A percentile compares a stretch with the other conserved stretches of the same genome.
Conservation (phyloP, 2,888 invertebrate species). For the Scaptomyza parva region DNA sequence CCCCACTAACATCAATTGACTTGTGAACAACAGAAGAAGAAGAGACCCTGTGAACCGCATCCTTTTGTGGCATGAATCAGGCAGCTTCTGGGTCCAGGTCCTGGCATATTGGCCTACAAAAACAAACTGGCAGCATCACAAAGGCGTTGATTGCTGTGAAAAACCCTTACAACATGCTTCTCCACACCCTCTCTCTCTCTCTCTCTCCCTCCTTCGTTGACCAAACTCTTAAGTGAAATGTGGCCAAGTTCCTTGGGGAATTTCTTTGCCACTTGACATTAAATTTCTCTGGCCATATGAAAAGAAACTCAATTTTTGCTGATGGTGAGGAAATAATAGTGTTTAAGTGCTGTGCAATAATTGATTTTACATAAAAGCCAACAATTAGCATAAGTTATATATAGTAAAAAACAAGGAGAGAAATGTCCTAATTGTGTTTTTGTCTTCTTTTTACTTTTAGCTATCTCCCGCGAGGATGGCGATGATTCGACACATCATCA, state of each 20-base stretch:
- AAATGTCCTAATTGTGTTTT: slow-evolving; percentile 39
- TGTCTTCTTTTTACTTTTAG: slow-evolving; percentile 86
- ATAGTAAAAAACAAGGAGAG: neutral
- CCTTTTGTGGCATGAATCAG: slow-evolving; percentile 11
- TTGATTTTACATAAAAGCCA: slow-evolving; percentile 52
- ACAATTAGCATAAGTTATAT: slow-evolving; percentile 40
- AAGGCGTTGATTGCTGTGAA: slow-evolving; percentile 64
- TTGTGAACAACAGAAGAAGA: too few relatives aligned
- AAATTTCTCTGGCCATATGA: neutral
- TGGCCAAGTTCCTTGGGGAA: slow-evolving; percentile 20
- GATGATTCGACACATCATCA: slow-evolving; percentile 86
- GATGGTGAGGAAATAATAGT: neutral
- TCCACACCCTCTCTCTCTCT: too few relatives aligned
- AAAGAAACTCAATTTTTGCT: slow-evolving; percentile 39
- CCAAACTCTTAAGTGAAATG: slow-evolving; percentile 29
- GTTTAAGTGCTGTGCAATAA: slow-evolving; percentile 40
- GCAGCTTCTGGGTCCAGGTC: slow-evolving; percentile 23
- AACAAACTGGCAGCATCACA: slow-evolving; percentile 22
- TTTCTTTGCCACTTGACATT: slow-evolving; percentile 22
- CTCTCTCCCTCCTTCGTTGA: neutral
- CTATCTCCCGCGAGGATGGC: slow-evolving; percentile 96
- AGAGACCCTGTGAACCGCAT: slow-evolving; percentile 39
- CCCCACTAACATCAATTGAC: slow-evolving; percentile 56
- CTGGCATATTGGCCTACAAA: slow-evolving; percentile 48
- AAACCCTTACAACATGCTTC: neutral